Conservation (phyloP, 2,113 vertebrate species). For the Rutilus rutilus region DNA sequence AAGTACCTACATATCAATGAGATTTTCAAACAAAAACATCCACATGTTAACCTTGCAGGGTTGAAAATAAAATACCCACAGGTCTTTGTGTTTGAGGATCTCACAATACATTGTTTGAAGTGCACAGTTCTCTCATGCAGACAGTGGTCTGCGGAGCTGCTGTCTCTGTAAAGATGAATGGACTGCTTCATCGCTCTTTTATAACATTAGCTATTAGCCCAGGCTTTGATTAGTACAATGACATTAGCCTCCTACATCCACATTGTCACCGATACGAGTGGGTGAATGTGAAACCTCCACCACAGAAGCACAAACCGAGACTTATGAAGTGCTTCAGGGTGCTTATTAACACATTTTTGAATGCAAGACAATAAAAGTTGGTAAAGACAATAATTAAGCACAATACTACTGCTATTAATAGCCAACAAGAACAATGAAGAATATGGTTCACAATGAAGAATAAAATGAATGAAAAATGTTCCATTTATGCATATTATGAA, state of each 20-base stretch:
- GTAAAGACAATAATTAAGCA: constrained; percentile 6
- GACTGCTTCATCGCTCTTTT: constrained; percentile 36
- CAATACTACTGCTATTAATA: constrained; percentile 12
- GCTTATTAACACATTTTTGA: constrained; percentile 14
- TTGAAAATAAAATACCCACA: constrained; percentile 31
- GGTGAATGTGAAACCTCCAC: constrained; percentile 22
- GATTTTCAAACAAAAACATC: constrained; percentile 34
- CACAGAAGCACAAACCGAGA: background rate
- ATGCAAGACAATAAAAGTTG: constrained; percentile 4
- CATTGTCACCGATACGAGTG: constrained; percentile 25
- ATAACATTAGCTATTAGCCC: constrained; percentile 31
- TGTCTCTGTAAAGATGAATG: constrained; percentile 39
- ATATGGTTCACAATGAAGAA: background rate
- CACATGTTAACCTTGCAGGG: constrained; percentile 10
- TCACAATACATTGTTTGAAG: constrained; percentile 38
- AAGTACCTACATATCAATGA: constrained; percentile 17
- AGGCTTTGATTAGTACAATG: constrained; percentile 18
- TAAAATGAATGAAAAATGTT: background rate
- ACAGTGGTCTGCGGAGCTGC: constrained; percentile 10
- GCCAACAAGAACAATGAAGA: constrained; percentile 1
- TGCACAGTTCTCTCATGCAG: constrained; percentile 2
- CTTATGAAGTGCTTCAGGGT: background rate
- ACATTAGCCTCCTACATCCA: constrained; percentile 36
- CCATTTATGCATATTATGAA: background rate
- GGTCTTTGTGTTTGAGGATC: constrained; percentile 33